These are phyloP conservation scores for Scaptomyza hsui DNA, from an alignment of 1,140 invertebrate genomes.

Conservation along the genomic window DNA sequence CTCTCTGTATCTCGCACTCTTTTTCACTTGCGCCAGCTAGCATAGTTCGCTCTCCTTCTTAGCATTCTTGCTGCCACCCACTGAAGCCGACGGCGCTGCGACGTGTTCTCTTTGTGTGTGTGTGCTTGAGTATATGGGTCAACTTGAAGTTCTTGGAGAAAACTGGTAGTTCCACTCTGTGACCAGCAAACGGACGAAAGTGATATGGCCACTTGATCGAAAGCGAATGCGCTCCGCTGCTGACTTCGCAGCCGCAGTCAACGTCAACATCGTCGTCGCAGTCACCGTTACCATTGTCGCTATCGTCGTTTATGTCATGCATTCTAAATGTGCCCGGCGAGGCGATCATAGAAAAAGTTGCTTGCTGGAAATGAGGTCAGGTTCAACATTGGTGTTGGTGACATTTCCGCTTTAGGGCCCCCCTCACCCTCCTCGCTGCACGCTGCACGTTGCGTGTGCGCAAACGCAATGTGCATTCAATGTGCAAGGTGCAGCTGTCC, in stretches of 20 bases:
- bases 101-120: slow-evolving; percentile 16
- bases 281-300: not conserved
- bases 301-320: slow-evolving; percentile 44
- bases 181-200: slow-evolving; percentile 58
- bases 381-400: slow-evolving; percentile 54
- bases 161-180: slow-evolving; percentile 70
- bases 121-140: slow-evolving; percentile 62
- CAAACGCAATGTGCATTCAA: slow-evolving; percentile 4
- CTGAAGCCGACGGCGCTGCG: slow-evolving; percentile 7
- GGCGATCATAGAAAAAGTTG: slow-evolving; percentile 28
- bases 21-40: not conserved
- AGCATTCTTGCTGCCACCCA: slow-evolving; percentile 41
- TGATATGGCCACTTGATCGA: slow-evolving; percentile 75
- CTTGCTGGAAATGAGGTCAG: slow-evolving; percentile 57
- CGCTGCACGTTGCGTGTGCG: slow-evolving; percentile 19
- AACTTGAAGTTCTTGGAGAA: slow-evolving; percentile 74
- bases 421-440: not conserved
- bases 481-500: slow-evolving; percentile 34
- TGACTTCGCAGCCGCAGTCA: not conserved
- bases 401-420: slow-evolving; percentile 20
- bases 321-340: slow-evolving; percentile 29
- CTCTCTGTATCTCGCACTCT: slow-evolving; percentile 5
- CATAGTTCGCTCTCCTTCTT: slow-evolving; percentile 13
- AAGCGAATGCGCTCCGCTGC: slow-evolving; percentile 68
- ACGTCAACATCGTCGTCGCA: not conserved